phyloP scores from a whole-genome alignment of 2,888 invertebrate species.

The Lepidochrysops patricia region DNA sequence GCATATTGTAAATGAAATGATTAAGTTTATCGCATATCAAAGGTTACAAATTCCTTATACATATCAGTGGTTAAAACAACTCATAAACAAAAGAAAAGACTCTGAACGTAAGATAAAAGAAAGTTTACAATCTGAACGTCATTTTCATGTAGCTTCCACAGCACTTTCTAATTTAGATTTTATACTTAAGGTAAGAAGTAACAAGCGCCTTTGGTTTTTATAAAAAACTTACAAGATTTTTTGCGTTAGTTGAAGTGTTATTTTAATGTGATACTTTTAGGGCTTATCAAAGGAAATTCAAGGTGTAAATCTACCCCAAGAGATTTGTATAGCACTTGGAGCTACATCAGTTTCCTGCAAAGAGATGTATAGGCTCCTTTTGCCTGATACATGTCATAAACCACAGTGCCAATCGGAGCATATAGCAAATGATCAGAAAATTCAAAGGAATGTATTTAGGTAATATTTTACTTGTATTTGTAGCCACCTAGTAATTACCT shows the following conservation, averaged over 20 bases:
- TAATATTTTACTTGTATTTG: slow-evolving; percentile 27
- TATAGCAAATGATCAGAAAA: slow-evolving; percentile 58
- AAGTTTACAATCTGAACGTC: slow-evolving; percentile 54
- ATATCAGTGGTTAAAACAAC: slow-evolving; percentile 65
- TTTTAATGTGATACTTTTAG: slow-evolving; percentile 32
- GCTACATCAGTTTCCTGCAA: slow-evolving; percentile 54
- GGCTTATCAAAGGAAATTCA: slow-evolving; percentile 56
- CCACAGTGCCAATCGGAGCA: slow-evolving; percentile 53
- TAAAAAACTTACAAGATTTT: too few species aligned
- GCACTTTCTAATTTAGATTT: slow-evolving; percentile 62
- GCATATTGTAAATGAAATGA: slow-evolving; percentile 69
- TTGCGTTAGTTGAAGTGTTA: background rate
- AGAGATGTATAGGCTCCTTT: slow-evolving; percentile 55
- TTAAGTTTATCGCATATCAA: slow-evolving; percentile 74
- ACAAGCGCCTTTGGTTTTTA: background rate
- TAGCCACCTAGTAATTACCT: background rate
- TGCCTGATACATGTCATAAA: slow-evolving; percentile 53
- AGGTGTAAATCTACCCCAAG: slow-evolving; percentile 50
- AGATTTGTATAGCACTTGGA: slow-evolving; percentile 59
- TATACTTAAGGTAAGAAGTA: slow-evolving; percentile 47
- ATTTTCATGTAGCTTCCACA: slow-evolving; percentile 53
- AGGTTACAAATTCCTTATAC: slow-evolving; percentile 71
- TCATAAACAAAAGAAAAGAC: slow-evolving; percentile 49
- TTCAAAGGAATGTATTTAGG: slow-evolving; percentile 56
- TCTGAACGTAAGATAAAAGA: slow-evolving; percentile 38